These are phyloP conservation scores for Allacma fusca DNA, from an alignment of 2,888 invertebrate species.

Conservation along the genomic window DNA sequence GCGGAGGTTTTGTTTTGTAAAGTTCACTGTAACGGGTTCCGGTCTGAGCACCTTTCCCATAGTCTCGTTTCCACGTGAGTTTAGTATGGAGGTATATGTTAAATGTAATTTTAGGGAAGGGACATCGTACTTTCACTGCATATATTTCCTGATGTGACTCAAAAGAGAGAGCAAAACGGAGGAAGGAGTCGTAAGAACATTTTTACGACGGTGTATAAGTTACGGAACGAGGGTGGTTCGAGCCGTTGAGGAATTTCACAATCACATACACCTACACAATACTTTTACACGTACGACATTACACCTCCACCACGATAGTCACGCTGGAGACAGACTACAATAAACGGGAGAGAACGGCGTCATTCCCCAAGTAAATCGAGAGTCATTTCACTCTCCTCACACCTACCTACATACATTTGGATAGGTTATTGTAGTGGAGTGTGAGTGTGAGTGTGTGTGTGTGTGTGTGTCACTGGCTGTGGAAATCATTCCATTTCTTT, in stretches of 20 bases:
- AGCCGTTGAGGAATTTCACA: not conserved
- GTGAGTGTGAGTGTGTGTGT: too few relatives aligned
- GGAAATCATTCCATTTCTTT: conserved; percentile 24
- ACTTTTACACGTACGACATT: not conserved
- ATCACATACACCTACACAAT: not conserved
- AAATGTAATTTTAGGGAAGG: not conserved
- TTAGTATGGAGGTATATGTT: too few relatives aligned
- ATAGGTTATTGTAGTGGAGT: conserved; percentile 15
- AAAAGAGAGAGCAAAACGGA: not conserved
- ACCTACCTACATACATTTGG: not conserved
- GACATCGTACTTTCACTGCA: not conserved
- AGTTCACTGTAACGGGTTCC: not conserved
- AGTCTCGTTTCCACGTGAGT: not conserved
- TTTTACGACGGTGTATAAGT: not conserved
- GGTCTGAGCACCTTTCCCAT: not conserved
- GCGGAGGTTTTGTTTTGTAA: not conserved
- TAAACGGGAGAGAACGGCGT: not conserved
- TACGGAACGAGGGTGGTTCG: not conserved
- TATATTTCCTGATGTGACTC: not conserved
- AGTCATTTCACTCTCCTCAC: conserved; percentile 19
- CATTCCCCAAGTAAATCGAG: conserved; percentile 24
- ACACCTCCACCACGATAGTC: conserved; percentile 2
- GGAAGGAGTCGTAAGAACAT: not conserved
- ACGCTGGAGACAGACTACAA: not conserved
- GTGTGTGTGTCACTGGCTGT: not conserved